Percentiles rank a stretch among this genome's conserved stretches.
Conservation (phyloP, 2,113 vertebrate species). For the Bagarius yarrelli region DNA sequence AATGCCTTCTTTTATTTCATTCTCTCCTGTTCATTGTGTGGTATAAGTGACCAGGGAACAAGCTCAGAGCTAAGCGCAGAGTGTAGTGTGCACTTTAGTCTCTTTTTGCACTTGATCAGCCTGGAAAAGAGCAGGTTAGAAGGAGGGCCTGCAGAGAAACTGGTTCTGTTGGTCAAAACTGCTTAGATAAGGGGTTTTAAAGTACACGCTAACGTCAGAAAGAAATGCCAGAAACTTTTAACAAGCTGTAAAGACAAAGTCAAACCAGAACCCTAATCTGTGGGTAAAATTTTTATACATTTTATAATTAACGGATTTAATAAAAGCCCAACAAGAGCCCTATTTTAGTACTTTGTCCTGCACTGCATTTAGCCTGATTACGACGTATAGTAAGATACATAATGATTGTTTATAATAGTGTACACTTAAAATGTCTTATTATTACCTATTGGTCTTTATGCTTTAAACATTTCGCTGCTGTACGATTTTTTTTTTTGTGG, state of each 20-base stretch:
- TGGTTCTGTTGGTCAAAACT: neutral
- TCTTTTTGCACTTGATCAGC: neutral
- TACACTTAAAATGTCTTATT: neutral
- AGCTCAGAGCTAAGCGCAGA: slow-evolving; percentile 5
- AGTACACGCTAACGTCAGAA: neutral
- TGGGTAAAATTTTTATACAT: neutral
- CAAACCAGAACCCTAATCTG: neutral
- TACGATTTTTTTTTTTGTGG: neutral
- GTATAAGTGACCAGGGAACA: slow-evolving; percentile 3
- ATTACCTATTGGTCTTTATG: neutral
- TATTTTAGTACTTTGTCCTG: neutral
- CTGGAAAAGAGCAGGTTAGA: neutral
- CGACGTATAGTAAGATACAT: neutral
- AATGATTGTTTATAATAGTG: neutral
- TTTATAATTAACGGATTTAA: neutral
- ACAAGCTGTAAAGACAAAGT: no score
- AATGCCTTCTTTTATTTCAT: neutral
- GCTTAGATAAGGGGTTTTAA: neutral
- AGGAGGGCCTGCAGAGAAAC: neutral
- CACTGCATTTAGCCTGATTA: neutral
- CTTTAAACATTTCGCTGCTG: neutral
- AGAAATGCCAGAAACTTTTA: no score
- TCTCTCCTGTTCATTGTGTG: slow-evolving; percentile 5
- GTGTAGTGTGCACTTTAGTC: neutral
- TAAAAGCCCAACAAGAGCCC: neutral